Evolutionary conservation across 1,140 invertebrate genomes (phyloP), one percentile per base, ranked within the genome.

Genomic region (Hermatobates lingyangjiaoensis): DNA sequence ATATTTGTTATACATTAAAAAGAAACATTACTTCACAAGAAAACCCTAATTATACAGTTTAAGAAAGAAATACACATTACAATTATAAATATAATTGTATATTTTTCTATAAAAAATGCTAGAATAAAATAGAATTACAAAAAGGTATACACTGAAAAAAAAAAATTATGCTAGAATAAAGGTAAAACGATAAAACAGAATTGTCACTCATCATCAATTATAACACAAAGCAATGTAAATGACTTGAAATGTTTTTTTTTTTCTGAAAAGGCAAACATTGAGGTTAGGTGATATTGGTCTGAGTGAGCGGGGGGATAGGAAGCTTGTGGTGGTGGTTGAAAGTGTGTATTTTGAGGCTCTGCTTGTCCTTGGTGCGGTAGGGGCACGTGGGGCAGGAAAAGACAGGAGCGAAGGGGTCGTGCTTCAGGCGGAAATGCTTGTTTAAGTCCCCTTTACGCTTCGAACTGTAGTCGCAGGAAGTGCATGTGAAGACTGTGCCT

Each of bases 401-500:
- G 27, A 72, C 72, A 56, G 79, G 82, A 20, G 40, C 4, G 12
- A 21, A 52, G 1, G 21, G 45, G 3, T 45, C 45, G 70, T 25
- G 14, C 25, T 47, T 44, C 14, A 53, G 2, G 45, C 62, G 28
- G n/a, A 30, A 24, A 50, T 39, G 20, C 2, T 27, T n/a, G 3
- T 38, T 25, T 3, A 30, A 38, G 27, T 49, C 23, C 3, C 5
- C 15, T 23, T 27, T 4, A 14, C 30, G 12, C 20, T 21, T 50
- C 12, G 60, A 63, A 23, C 56, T 58, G 44, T 58, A 60, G 15
- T 53, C 47, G 51, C 63, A 66, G n/a, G 59, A 53, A 4, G 58
- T 58, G 46, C 63, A 65, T 2, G 51, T 30, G 28, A 48, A 53
- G 4, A n/a, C 25, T 2, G n/a, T n/a, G n/a, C n/a, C n/a, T n/a